These are phyloP conservation scores for Callospermophilus lateralis DNA, from an alignment of 2,113 vertebrate species.

Conservation along the genomic window DNA sequence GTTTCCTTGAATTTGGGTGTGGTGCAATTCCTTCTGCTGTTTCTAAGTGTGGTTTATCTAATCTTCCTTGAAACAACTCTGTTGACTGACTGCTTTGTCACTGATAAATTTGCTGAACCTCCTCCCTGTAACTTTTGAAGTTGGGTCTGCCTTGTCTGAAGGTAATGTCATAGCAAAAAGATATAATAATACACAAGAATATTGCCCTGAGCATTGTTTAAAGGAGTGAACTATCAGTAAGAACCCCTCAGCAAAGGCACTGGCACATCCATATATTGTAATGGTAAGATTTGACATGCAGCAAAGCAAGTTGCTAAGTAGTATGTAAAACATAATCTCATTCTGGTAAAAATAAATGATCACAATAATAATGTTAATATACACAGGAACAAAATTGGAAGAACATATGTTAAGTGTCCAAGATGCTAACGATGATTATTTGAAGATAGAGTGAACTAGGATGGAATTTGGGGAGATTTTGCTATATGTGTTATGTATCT, in stretches of 20 bases:
- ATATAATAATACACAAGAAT: background rate
- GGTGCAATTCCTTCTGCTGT: background rate
- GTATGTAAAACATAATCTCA: background rate
- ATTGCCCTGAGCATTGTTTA: background rate
- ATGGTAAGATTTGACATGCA: background rate
- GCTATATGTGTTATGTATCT: background rate
- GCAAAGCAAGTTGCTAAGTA: background rate
- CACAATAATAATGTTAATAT: background rate
- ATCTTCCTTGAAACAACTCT: slow-evolving; percentile 38
- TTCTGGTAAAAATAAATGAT: background rate
- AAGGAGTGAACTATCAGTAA: background rate
- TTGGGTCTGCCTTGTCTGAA: background rate
- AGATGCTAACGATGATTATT: background rate
- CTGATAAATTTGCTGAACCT: slow-evolving; percentile 7
- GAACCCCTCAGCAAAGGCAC: background rate
- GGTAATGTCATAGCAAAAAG: background rate
- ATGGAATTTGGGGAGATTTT: background rate
- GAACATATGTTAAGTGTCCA: background rate
- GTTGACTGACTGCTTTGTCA: slow-evolving; percentile 20
- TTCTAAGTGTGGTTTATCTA: slow-evolving; percentile 54
- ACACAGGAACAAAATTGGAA: background rate
- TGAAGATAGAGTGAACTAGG: background rate
- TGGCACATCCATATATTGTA: background rate
- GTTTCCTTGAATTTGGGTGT: background rate
- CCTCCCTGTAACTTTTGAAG: background rate